Base-by-base conservation (phyloP, 2,888 invertebrate species). In the Cantharis lateralis region DNA sequence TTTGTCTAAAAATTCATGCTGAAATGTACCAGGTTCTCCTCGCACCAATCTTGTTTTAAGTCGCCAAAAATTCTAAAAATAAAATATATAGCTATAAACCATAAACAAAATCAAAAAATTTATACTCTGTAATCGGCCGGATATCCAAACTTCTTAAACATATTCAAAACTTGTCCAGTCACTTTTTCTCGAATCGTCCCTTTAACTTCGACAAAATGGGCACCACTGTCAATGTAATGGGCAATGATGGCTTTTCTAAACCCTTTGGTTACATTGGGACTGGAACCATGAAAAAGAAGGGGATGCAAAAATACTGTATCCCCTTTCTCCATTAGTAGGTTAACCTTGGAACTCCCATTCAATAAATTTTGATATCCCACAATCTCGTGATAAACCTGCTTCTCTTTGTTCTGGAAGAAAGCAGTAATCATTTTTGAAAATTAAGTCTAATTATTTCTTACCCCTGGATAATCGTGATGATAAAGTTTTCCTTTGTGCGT, bases 301-400 rank as follows among this genome's bases (percentile, higher is more conserved):
- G 96, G 96, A 88, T 96, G 95, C 87, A 97, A 95, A 89, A 97
- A 94, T 11, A 95, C 93, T 0, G 96, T 96, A 86, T 96, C 96
- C 0, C 96, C 96, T 9, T 94, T 93, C 71, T 93, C 91, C 95
- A 96, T 96, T 81, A 92, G 91, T 9, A 96, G 88, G 81, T 93
- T 88, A 0, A 93, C 86, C 79, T 91, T 89, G n/a, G 48, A 48
- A 7, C n/a, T 4, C 7, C 48, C 48, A 9, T 48, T 48, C 0
- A 92, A 90, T 11, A 88, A 76, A 0, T 84, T 74, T 2, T 87
- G 87, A 62, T 88, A 86, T 4, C 89, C 88, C 62, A 87, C 80
- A 9, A 91, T 87, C 0, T 95, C 95, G 86, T 94, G 93, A 86
- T 94, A 95, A 84, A 93, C 87, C 83, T 92, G 91, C 86, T 93